Percentiles rank a stretch among this genome's conserved stretches.
Conservation (phyloP, 2,797 vertebrate species). For the Chiloscyllium punctatum region DNA sequence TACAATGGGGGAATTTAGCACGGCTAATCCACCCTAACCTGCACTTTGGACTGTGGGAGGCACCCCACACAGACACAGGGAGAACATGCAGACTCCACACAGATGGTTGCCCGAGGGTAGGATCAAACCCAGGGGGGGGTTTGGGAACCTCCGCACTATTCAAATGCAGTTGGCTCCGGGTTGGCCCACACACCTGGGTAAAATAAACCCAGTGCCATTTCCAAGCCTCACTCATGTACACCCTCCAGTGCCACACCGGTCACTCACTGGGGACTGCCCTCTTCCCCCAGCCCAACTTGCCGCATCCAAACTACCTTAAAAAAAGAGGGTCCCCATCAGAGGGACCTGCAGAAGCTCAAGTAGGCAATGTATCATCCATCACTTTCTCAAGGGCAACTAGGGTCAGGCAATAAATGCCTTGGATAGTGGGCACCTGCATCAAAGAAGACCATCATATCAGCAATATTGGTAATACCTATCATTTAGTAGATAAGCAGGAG, state of each 20-base stretch:
- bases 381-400: not conserved
- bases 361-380: not conserved
- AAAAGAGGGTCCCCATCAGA: too few relatives aligned
- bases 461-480: not conserved
- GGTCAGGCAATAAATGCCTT: not conserved
- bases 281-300: not conserved
- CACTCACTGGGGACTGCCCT: not conserved
- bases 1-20: too few relatives aligned
- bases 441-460: not conserved
- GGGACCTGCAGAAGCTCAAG: not conserved
- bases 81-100: too few relatives aligned
- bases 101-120: too few relatives aligned
- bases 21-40: too few relatives aligned
- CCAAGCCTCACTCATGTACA: not conserved
- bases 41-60: too few relatives aligned
- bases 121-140: too few relatives aligned
- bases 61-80: too few relatives aligned
- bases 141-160: too few relatives aligned
- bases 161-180: not conserved
- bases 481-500: too few relatives aligned
- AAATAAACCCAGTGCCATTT: not conserved
- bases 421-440: too few relatives aligned
- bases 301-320: not conserved
- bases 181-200: not conserved
- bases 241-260: not conserved